Evolutionary conservation across 2,797 vertebrate genomes (phyloP).

Genomic region (Chiloscyllium punctatum): DNA sequence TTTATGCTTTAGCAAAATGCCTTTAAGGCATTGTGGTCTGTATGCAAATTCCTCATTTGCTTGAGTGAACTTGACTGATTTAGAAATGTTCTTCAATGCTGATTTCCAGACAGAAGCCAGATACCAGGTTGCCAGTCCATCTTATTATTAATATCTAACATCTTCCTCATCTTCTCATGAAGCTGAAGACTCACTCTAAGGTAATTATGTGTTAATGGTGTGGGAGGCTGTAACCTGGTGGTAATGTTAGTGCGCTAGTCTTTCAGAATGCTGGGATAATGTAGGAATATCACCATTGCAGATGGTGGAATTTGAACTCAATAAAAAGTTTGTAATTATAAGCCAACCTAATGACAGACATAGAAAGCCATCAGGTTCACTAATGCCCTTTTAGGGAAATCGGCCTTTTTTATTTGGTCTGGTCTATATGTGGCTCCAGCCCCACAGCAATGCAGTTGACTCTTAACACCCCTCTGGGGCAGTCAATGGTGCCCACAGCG

Average conservation of each 20-base stretch:
- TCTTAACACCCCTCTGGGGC: too few relatives aligned
- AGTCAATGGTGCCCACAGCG: too few relatives aligned
- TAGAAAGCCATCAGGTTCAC: neutral
- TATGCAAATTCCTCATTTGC: neutral
- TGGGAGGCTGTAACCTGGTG: too few relatives aligned
- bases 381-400: neutral
- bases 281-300: too few relatives aligned
- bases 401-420: too few relatives aligned
- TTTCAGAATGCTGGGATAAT: too few relatives aligned
- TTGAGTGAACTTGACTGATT: slow-evolving; percentile 6
- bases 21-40: neutral
- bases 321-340: too few relatives aligned
- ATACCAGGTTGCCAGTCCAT: neutral
- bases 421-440: too few relatives aligned
- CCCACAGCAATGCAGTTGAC: too few relatives aligned
- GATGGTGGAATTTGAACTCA: too few relatives aligned
- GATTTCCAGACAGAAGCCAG: neutral
- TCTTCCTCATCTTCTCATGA: neutral
- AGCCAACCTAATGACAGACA: neutral
- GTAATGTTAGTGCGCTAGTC: too few relatives aligned
- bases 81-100: neutral
- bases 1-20: neutral
- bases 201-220: neutral
- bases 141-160: neutral
- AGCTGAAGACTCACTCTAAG: neutral